Evolutionary conservation across 2,113 vertebrate genomes (phyloP).

Genomic region (Odocoileus virginianus): DNA sequence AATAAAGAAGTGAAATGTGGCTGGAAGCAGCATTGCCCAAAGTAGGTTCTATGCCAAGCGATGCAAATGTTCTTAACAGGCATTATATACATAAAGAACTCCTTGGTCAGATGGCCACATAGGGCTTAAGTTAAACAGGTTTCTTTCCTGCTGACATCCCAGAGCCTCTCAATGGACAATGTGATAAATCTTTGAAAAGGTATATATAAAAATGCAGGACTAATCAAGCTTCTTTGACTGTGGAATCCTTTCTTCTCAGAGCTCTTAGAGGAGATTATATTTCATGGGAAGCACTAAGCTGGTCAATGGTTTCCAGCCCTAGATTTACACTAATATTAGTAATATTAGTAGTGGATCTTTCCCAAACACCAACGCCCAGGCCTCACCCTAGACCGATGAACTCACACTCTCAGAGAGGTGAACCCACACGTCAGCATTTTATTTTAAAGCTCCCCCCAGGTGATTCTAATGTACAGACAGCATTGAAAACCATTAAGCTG

Average conservation of each 20-base stretch:
- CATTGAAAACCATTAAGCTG: slow-evolving; percentile 32
- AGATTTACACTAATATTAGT: background rate
- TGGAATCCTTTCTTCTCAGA: background rate
- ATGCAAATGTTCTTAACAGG: background rate
- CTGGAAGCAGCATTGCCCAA: background rate
- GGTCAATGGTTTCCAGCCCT: background rate
- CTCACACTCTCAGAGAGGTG: background rate
- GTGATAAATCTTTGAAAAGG: background rate
- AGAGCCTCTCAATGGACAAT: background rate
- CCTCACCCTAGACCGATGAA: background rate
- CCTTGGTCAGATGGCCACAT: background rate
- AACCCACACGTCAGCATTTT: background rate
- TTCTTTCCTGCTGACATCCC: background rate
- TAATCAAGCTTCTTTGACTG: slow-evolving; percentile 4
- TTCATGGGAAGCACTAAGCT: background rate
- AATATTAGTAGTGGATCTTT: background rate
- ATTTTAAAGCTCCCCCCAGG: slow-evolving; percentile 26
- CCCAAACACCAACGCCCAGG: background rate
- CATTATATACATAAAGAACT: background rate
- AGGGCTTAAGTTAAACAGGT: background rate
- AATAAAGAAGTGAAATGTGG: background rate
- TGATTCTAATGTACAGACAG: slow-evolving; percentile 30
- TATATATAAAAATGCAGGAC: background rate
- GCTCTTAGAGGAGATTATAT: background rate
- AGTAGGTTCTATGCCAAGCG: background rate